phyloP scores from a whole-genome alignment of 2,113 vertebrate species.

The Melanocharis versteri region DNA sequence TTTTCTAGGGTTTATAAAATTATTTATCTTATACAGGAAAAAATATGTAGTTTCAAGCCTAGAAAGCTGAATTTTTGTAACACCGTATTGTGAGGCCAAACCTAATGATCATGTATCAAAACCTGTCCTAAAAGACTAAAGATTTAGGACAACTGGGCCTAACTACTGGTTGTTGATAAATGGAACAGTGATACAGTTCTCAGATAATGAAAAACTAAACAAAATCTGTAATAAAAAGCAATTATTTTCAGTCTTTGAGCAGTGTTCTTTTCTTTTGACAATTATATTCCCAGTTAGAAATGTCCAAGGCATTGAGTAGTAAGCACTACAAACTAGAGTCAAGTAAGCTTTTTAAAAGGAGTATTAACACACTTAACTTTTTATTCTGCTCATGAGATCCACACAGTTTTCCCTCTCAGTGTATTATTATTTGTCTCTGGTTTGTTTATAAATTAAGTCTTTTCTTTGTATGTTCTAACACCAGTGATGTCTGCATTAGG shows the following conservation, averaged over 20 bases:
- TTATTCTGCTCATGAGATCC: neutral
- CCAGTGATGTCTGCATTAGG: neutral
- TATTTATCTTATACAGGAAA: neutral
- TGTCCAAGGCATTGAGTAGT: neutral
- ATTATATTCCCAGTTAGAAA: neutral
- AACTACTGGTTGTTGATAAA: neutral
- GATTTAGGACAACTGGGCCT: neutral
- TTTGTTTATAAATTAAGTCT: neutral
- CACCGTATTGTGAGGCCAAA: neutral
- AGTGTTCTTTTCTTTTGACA: neutral
- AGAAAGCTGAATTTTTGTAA: neutral
- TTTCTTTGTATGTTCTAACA: neutral
- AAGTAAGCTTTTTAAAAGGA: neutral
- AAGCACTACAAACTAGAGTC: neutral
- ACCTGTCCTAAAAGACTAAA: neutral
- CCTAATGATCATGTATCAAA: neutral
- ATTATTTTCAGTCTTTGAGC: neutral
- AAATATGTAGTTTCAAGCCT: neutral
- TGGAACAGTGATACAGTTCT: neutral
- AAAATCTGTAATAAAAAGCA: neutral
- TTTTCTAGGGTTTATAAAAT: neutral
- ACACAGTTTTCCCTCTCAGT: fast-evolving
- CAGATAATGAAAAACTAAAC: neutral
- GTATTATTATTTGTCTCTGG: neutral
- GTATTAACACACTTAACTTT: neutral